Conservation (phyloP, 2,797 vertebrate genomes). For the Podarcis siculus region DNA sequence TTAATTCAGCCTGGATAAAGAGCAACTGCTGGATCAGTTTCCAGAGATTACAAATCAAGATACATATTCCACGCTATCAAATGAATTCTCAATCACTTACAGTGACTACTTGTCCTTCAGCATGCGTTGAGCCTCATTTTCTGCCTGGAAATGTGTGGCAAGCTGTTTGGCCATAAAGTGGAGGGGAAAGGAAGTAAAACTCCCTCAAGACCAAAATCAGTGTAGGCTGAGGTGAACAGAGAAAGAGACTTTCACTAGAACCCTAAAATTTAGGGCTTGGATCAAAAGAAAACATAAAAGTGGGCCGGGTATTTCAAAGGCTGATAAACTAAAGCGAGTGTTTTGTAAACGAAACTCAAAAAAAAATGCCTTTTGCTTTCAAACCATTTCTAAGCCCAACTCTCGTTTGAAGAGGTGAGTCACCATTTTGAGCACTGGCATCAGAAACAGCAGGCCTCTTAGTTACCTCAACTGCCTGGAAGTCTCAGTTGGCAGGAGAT, state of each 20-base stretch:
- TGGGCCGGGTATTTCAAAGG: neutral
- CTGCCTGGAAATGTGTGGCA: neutral
- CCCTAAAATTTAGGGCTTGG: neutral
- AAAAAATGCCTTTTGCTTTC: neutral
- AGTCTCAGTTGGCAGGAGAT: neutral
- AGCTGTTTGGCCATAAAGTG: neutral
- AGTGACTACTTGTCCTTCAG: neutral
- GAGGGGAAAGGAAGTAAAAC: neutral
- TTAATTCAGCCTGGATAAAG: neutral
- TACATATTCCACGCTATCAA: neutral
- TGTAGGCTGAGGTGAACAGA: neutral
- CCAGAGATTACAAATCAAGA: neutral
- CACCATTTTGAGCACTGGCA: neutral
- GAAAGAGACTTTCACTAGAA: neutral
- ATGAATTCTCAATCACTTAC: constrained; percentile 1
- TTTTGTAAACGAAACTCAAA: neutral
- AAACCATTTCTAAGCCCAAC: neutral
- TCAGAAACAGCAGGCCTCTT: neutral
- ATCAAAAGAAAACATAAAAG: neutral
- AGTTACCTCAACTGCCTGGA: neutral
- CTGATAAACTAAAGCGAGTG: neutral
- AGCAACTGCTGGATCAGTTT: neutral
- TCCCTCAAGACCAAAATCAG: neutral
- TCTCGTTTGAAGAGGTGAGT: neutral
- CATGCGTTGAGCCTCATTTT: neutral